Conservation (phyloP, 2,797 vertebrate species). For the Prionace glauca region DNA sequence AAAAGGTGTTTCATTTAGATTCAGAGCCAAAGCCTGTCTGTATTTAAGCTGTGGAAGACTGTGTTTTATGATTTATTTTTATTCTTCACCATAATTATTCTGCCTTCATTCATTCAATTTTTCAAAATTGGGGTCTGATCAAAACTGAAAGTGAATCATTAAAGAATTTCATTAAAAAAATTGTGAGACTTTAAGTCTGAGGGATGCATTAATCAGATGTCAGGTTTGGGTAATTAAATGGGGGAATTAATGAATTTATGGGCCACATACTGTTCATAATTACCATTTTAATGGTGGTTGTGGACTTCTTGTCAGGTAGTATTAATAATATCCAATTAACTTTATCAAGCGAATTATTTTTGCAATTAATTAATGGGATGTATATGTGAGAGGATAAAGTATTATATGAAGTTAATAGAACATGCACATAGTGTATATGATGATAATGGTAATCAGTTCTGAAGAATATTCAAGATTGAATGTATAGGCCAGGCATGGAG, state of each 20-base stretch:
- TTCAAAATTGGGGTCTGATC: neutral
- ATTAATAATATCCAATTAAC: neutral
- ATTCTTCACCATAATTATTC: neutral
- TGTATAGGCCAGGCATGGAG: too few species aligned
- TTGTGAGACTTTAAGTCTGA: neutral
- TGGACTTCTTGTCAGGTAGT: conserved; percentile 3
- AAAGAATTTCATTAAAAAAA: neutral
- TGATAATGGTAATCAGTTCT: neutral
- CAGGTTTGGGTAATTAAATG: conserved; percentile 18
- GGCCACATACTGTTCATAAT: neutral
- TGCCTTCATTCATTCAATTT: neutral
- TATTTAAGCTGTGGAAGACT: neutral
- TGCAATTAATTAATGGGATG: neutral
- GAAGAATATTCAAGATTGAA: neutral
- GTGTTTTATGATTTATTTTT: neutral
- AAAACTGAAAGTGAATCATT: neutral
- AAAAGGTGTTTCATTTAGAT: too few species aligned
- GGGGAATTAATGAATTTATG: conserved; percentile 10
- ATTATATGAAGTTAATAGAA: neutral
- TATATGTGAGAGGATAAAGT: neutral
- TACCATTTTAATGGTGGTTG: neutral
- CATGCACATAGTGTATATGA: neutral
- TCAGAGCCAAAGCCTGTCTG: neutral
- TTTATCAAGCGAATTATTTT: neutral
- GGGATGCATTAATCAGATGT: conserved; percentile 15